These are phyloP conservation scores for Streptopelia turtur DNA, from an alignment of 2,797 vertebrate genomes.

Conservation along the genomic window DNA sequence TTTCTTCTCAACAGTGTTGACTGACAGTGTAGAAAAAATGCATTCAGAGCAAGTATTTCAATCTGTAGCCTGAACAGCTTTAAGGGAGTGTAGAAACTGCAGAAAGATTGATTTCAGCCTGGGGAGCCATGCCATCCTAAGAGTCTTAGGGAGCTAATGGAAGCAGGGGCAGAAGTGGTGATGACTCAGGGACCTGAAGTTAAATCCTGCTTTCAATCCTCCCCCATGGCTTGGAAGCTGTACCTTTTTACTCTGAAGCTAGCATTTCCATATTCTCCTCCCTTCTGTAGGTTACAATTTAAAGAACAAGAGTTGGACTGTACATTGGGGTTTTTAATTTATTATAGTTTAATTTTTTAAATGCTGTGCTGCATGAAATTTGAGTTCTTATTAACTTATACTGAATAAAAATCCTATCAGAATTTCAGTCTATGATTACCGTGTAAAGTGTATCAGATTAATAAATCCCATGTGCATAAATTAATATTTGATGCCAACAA, in stretches of 20 bases:
- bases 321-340: neutral
- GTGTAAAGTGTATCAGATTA: neutral
- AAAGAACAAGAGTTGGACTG: neutral
- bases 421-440: neutral
- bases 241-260: neutral
- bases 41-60: neutral
- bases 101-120: neutral
- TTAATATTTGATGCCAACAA: constrained; percentile 2
- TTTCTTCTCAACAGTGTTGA: neutral
- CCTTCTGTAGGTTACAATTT: neutral
- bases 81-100: neutral
- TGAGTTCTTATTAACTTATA: constrained; percentile 27
- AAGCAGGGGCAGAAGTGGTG: neutral
- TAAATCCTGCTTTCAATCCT: neutral
- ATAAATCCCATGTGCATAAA: neutral
- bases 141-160: accelerated
- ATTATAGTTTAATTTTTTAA: neutral
- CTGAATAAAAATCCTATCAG: constrained; percentile 22
- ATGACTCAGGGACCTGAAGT: neutral
- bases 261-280: neutral
- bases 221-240: neutral
- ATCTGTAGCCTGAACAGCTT: neutral
- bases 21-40: neutral
- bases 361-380: neutral
- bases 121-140: neutral